Conservation (phyloP, 64 coral and sea anemone genomes). For the Platygyra sinensis region DNA sequence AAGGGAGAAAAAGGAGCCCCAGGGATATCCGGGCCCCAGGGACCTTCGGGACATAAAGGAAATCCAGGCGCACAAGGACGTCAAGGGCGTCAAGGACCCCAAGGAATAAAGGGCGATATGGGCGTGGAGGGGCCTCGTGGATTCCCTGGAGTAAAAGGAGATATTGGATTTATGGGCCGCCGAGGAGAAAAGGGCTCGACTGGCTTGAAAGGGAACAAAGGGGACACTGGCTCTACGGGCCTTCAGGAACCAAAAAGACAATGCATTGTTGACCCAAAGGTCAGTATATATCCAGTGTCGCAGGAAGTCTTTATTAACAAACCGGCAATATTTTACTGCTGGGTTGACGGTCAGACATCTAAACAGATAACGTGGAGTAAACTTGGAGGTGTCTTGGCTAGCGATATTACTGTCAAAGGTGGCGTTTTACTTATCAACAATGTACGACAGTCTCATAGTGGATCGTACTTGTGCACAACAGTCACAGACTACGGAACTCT, state of each 20-base stretch:
- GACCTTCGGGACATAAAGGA: not conserved
- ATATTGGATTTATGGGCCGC: not conserved
- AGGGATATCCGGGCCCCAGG: not conserved
- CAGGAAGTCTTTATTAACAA: too few relatives aligned
- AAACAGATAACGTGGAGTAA: not conserved
- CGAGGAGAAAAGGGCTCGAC: too few relatives aligned
- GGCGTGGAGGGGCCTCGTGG: not conserved
- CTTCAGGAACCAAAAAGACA: too few relatives aligned
- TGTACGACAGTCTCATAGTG: not conserved
- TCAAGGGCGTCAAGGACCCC: not conserved
- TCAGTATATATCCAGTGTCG: too few relatives aligned
- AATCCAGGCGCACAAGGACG: not conserved
- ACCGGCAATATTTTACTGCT: too few relatives aligned
- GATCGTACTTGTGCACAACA: not conserved
- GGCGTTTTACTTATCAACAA: not conserved
- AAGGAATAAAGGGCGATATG: not conserved
- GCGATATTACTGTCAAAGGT: not conserved
- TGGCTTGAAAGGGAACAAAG: too few relatives aligned
- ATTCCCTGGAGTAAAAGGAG: not conserved
- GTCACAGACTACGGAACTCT: not conserved
- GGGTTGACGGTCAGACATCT: too few relatives aligned
- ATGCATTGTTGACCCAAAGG: too few relatives aligned
- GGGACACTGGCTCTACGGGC: too few relatives aligned
- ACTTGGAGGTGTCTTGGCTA: not conserved
- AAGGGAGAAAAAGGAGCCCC: conserved; percentile 19